These are phyloP conservation scores for Hylaeus volcanicus DNA, from an alignment of 1,140 invertebrate species.

Conservation along the genomic window DNA sequence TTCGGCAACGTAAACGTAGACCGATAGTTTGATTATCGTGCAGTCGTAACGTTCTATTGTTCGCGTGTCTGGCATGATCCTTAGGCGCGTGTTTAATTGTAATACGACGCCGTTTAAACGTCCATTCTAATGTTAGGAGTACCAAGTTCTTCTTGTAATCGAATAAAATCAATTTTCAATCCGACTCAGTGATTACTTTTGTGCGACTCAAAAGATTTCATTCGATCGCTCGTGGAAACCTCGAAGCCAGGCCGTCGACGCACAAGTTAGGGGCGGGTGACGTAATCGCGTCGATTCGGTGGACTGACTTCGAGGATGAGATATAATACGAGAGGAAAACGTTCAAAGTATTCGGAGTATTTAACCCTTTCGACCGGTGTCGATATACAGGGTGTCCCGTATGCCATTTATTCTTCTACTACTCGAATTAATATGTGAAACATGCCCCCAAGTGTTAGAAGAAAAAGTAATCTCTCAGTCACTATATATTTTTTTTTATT, in stretches of 20 bases:
- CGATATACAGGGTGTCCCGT: too few relatives aligned
- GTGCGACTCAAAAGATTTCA: not conserved
- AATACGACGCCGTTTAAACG: slow-evolving; percentile 23
- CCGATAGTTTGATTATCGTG: not conserved
- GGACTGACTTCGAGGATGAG: not conserved
- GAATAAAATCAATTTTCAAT: slow-evolving; percentile 43
- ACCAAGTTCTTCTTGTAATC: slow-evolving; percentile 28
- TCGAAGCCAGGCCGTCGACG: not conserved
- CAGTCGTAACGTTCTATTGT: slow-evolving; percentile 26
- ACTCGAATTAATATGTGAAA: too few relatives aligned
- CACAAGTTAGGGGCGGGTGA: not conserved
- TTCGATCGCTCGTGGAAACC: slow-evolving; percentile 1
- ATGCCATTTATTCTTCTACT: too few relatives aligned
- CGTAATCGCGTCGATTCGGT: not conserved
- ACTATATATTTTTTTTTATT: too few relatives aligned
- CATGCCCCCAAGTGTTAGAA: too few relatives aligned
- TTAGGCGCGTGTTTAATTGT: slow-evolving; percentile 21
- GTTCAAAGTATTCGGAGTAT: not conserved
- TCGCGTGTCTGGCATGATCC: not conserved
- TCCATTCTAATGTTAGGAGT: slow-evolving; percentile 32
- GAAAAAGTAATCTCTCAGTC: too few relatives aligned
- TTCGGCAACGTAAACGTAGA: slow-evolving; percentile 14
- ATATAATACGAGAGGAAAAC: not conserved
- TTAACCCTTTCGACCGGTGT: too few relatives aligned
- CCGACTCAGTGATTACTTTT: not conserved